Percentiles rank a stretch among this genome's conserved stretches.
Conservation (phyloP, 2,888 invertebrate species). For the Lepetodrilus schrolli region DNA sequence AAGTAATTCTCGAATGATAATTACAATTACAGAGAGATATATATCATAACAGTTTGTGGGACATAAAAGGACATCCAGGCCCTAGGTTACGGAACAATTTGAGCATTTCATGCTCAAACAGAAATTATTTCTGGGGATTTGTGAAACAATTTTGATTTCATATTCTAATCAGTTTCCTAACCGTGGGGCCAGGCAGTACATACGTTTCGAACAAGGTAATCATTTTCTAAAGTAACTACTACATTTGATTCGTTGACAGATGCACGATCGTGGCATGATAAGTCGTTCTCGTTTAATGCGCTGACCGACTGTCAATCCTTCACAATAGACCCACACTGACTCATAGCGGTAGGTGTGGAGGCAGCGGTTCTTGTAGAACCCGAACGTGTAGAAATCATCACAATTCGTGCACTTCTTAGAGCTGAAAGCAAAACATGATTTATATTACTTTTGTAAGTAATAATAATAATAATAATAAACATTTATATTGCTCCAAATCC, state of each 20-base stretch:
- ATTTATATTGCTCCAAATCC: not conserved
- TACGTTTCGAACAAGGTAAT: too few species aligned
- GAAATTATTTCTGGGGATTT: not conserved
- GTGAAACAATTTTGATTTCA: not conserved
- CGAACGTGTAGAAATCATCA: not conserved
- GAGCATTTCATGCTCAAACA: not conserved
- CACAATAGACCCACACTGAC: constrained; percentile 3
- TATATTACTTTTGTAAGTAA: too few species aligned
- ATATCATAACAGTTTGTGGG: too few species aligned
- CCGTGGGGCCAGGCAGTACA: not conserved
- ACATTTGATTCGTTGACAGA: not conserved
- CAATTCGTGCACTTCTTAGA: not conserved
- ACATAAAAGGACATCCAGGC: too few species aligned
- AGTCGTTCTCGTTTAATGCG: not conserved
- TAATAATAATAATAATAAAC: too few species aligned
- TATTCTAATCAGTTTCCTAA: not conserved
- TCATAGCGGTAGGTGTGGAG: not conserved
- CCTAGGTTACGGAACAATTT: too few species aligned
- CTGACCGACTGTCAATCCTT: not conserved
- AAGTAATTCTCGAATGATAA: too few species aligned
- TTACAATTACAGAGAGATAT: too few species aligned
- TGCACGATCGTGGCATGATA: not conserved
- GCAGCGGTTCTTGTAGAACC: not conserved
- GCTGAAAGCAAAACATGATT: not conserved
- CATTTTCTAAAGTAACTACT: not conserved